Conservation (phyloP, 1,140 invertebrate genomes). For the Onthophagus taurus region DNA sequence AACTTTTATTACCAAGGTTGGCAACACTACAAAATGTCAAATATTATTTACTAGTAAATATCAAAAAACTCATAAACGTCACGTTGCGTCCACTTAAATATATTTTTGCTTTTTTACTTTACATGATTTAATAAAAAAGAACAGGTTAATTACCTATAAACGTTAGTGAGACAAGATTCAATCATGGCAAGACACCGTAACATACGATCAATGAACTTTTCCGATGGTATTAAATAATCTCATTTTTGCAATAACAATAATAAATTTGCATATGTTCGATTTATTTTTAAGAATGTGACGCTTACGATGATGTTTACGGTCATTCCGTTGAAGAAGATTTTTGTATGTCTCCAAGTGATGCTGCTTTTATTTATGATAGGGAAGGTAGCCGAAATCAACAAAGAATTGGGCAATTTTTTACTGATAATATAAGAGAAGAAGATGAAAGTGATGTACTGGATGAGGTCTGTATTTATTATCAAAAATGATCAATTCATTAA, state of each 20-base stretch:
- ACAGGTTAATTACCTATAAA: no score
- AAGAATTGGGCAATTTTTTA: constrained; percentile 62
- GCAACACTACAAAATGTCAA: no score
- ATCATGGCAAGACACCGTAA: constrained; percentile 76
- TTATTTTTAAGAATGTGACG: constrained; percentile 64
- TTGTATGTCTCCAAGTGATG: constrained; percentile 80
- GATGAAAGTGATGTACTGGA: constrained; percentile 51
- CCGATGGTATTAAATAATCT: constrained; percentile 45
- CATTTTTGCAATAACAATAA: constrained; percentile 8
- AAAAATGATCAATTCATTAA: neutral
- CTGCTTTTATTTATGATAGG: constrained; percentile 77
- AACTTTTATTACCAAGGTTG: no score
- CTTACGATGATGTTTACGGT: constrained; percentile 84
- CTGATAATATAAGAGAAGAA: constrained; percentile 66
- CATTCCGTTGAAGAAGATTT: constrained; percentile 87
- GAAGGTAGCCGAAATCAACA: constrained; percentile 50
- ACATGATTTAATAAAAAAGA: no score
- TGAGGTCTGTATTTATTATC: no score
- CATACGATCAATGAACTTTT: constrained; percentile 63
- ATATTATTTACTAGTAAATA: no score
- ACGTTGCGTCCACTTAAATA: no score
- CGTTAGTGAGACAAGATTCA: no score
- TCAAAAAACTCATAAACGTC: no score
- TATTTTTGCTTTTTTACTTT: no score
- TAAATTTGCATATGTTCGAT: neutral